These are phyloP conservation scores for Odontocolon sp. DNA, from an alignment of 2,888 invertebrate genomes.

Conservation along the genomic window DNA sequence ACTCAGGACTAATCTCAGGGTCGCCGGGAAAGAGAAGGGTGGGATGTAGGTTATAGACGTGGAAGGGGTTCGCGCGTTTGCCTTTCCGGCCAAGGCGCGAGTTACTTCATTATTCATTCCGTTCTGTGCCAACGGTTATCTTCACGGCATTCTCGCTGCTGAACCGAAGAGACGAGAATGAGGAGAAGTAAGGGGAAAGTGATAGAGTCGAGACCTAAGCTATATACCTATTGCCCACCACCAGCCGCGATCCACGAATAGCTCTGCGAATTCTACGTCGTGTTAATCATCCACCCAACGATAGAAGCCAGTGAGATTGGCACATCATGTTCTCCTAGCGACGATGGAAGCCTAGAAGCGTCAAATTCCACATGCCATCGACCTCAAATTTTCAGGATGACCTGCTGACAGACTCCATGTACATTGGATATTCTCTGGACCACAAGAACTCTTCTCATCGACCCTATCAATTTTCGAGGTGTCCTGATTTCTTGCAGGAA, in stretches of 20 bases:
- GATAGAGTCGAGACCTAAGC: constrained; percentile 31
- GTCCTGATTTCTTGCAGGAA: too few species aligned
- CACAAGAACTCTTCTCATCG: constrained; percentile 54
- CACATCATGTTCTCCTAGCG: constrained; percentile 33
- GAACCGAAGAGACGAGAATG: constrained; percentile 2
- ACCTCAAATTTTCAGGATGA: constrained; percentile 59
- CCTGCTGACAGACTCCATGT: constrained; percentile 44
- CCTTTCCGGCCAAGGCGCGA: constrained; percentile 78
- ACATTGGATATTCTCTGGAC: constrained; percentile 29
- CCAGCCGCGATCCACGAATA: constrained; percentile 67
- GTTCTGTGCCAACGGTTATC: constrained; percentile 76
- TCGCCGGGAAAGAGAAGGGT: constrained; percentile 5
- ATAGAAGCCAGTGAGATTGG: constrained; percentile 60
- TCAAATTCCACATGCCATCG: constrained; percentile 56
- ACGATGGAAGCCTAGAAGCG: constrained; percentile 26
- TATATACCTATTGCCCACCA: constrained; percentile 43
- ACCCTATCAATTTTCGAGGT: constrained; percentile 9
- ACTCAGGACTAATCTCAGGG: constrained; percentile 79
- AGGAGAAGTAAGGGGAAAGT: background rate
- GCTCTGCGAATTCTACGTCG: constrained; percentile 71
- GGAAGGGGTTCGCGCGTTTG: constrained; percentile 63
- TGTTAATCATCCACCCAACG: constrained; percentile 67
- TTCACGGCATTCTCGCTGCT: constrained; percentile 62
- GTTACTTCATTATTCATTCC: constrained; percentile 81
- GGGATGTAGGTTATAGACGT: constrained; percentile 38